These are phyloP conservation scores for Scaptomyza reducta DNA, from an alignment of 2,888 invertebrate genomes.

Conservation along the genomic window DNA sequence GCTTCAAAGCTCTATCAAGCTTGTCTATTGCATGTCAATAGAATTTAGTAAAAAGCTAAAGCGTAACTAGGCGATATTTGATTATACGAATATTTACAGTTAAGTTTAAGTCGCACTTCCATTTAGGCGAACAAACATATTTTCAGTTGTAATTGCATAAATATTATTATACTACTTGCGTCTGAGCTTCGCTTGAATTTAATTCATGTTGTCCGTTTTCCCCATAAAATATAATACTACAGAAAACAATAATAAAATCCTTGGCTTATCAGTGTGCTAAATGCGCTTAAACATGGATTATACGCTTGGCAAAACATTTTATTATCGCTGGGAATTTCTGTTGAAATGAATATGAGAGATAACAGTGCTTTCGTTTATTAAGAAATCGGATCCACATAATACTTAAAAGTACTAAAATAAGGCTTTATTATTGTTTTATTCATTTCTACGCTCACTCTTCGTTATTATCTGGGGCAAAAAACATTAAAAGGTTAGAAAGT, in stretches of 20 bases:
- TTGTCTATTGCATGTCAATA: conserved; percentile 14
- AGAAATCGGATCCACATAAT: conserved; percentile 18
- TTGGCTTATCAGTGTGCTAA: conserved; percentile 49
- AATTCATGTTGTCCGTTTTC: conserved; percentile 17
- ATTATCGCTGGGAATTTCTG: conserved; percentile 44
- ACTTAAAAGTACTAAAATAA: conserved; percentile 1
- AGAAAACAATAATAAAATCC: conserved; percentile 6
- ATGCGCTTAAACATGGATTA: conserved; percentile 25
- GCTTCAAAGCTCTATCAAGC: background rate
- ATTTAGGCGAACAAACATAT: conserved; percentile 20
- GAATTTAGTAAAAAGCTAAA: background rate
- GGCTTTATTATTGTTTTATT: background rate
- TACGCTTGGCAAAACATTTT: background rate
- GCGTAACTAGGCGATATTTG: background rate
- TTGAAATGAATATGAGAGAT: conserved; percentile 35
- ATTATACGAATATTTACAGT: background rate
- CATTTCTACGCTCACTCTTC: background rate
- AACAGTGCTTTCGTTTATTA: conserved; percentile 3
- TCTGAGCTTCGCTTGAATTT: conserved; percentile 7
- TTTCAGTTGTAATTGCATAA: conserved; percentile 23
- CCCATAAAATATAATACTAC: conserved; percentile 19
- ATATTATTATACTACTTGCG: conserved; percentile 25
- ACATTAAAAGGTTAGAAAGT: background rate
- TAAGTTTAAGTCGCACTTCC: conserved; percentile 6
- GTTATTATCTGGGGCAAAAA: background rate